phyloP scores from a whole-genome alignment of 2,888 invertebrate species.

The Hemistola chrysoprasaria region DNA sequence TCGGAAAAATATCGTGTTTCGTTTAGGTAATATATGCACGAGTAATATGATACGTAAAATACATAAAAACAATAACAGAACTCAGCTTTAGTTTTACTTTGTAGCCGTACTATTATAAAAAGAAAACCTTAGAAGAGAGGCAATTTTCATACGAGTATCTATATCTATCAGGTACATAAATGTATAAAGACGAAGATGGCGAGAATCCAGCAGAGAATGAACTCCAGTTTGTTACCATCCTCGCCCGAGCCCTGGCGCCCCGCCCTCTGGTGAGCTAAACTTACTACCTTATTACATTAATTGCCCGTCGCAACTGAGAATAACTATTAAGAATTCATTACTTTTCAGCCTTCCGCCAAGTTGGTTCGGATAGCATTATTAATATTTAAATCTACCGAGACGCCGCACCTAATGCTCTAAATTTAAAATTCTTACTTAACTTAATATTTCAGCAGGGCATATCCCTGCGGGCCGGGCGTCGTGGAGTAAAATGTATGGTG shows the following conservation, averaged over 20 bases:
- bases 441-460: slow-evolving; percentile 72
- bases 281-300: slow-evolving; percentile 71
- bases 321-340: slow-evolving; percentile 76
- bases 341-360: slow-evolving; percentile 57
- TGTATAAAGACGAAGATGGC: slow-evolving; percentile 26
- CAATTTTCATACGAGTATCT: no score
- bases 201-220: slow-evolving; percentile 48
- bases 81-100: no score
- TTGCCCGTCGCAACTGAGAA: slow-evolving; percentile 63
- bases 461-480: slow-evolving; percentile 53
- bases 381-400: slow-evolving; percentile 73
- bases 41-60: no score
- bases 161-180: no score
- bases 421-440: slow-evolving; percentile 78
- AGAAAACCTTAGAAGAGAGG: no score
- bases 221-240: slow-evolving; percentile 27
- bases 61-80: no score
- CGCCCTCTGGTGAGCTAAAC: slow-evolving; percentile 47
- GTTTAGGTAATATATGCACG: no score
- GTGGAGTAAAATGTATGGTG: slow-evolving; percentile 45
- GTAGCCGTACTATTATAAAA: no score
- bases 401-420: slow-evolving; percentile 67
- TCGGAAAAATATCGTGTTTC: slow-evolving; percentile 17
- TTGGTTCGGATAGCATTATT: slow-evolving; percentile 66
- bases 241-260: slow-evolving; percentile 34